phyloP scores from a whole-genome alignment of 2,888 invertebrate genomes.

The Conomelus anceps region DNA sequence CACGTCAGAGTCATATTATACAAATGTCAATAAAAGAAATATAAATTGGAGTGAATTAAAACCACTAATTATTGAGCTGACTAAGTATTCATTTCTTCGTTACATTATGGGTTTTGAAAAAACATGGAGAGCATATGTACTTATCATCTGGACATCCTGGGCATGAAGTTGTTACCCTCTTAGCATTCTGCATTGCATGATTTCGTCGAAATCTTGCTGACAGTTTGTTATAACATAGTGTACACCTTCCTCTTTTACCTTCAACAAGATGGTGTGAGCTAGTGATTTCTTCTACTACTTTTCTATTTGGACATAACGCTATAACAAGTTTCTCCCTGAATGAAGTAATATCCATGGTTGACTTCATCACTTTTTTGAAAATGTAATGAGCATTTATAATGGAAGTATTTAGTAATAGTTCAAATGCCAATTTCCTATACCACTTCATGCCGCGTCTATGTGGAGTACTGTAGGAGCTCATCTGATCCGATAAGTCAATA shows the following conservation, averaged over 20 bases:
- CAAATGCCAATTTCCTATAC: too few species aligned
- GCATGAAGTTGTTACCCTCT: neutral
- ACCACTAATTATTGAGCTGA: too few species aligned
- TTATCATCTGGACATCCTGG: neutral
- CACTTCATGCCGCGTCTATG: neutral
- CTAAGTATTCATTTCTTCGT: too few species aligned
- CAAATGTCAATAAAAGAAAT: too few species aligned
- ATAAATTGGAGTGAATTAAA: too few species aligned
- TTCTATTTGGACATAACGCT: neutral
- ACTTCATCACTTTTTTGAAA: neutral
- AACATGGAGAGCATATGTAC: neutral
- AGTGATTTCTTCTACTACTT: neutral
- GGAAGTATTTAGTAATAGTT: neutral
- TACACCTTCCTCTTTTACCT: neutral
- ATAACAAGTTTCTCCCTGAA: slow-evolving; percentile 1
- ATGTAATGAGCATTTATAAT: neutral
- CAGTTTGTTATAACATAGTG: neutral
- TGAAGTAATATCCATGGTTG: neutral
- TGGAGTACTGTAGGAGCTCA: neutral
- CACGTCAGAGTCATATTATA: too few species aligned
- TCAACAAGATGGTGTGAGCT: neutral
- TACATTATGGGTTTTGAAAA: neutral
- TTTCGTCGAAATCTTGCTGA: neutral
- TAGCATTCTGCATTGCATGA: neutral
- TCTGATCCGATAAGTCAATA: slow-evolving; percentile 2